Percentiles rank a stretch among this genome's conserved stretches.
phyloP scores from a whole-genome alignment of 1,140 invertebrate species.

The fruit fly (Drosophila melanogaster) region Release_6_plus_ISO1_MT NT_033777.3:10796501-10797000 shows the following conservation, averaged over 20 bases:
- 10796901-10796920: not conserved
- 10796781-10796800: not conserved
- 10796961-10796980: constrained; percentile 25
- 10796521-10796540: not conserved
- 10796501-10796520: not conserved
- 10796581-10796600: too few species aligned
- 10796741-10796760: not conserved
- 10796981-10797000: not conserved
- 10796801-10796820: not conserved
- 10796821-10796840: not conserved
- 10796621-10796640: too few species aligned
- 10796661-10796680: too few species aligned
- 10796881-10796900: not conserved
- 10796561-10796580: not conserved
- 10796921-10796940: not conserved
- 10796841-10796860: not conserved
- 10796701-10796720: too few species aligned
- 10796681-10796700: too few species aligned
- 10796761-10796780: not conserved
- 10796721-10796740: not conserved
- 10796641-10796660: too few species aligned
- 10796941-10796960: constrained; percentile 32
- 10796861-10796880: not conserved
- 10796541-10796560: not conserved
- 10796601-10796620: too few species aligned